Evolutionary conservation across 2,888 invertebrate species (phyloP), one percentile per base, ranked within the genome.

Genomic region (Meiosimyza decipiens): DNA sequence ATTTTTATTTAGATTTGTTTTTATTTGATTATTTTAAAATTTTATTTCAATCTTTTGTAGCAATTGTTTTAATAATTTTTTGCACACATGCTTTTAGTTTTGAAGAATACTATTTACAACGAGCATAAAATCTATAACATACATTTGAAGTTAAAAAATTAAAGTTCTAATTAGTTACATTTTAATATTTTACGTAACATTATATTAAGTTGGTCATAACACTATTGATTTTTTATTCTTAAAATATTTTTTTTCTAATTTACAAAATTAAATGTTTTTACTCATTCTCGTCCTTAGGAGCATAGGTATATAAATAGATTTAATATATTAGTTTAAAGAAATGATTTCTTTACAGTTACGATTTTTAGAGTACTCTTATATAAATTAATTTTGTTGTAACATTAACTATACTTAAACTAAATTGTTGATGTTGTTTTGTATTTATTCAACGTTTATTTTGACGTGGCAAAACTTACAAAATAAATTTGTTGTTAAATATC

Each of bases 331-430:
- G 75, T 76, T 40, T 79, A 79, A 76, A 80, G 81, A 82, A 81
- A 82, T 82, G 81, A 82, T 82, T 82, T 80, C 81, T 80, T 80
- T 79, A 80, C 78, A 78, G 78, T 78, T 80, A 60, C 40, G 11
- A 40, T 70, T 51, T 68, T 40, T 40, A 40, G 0, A 7, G 40
- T 40, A 40, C 40, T 40, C 9, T 40, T 6, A 13, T 49, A 59
- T 15, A 47, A 22, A 50, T 50, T 2, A 15, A 33, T 22, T 52
- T 6, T 49, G 47, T 40, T 18, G 51, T 60, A 40, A 40, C 40
- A 69, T 60, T 52, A 62, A 60, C 69, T 62, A 63, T 3, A 11
- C 60, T 69, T 69, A 69, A 28, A 16, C 33, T 59, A 51, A 62
- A 69, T 33, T 49, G 40, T 18, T 55, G 22, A 12, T 55, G 12